Evolutionary conservation across 2,797 vertebrate genomes (phyloP), one percentile per base, ranked within the genome.

Genomic region (Lophotriccus pileatus): DNA sequence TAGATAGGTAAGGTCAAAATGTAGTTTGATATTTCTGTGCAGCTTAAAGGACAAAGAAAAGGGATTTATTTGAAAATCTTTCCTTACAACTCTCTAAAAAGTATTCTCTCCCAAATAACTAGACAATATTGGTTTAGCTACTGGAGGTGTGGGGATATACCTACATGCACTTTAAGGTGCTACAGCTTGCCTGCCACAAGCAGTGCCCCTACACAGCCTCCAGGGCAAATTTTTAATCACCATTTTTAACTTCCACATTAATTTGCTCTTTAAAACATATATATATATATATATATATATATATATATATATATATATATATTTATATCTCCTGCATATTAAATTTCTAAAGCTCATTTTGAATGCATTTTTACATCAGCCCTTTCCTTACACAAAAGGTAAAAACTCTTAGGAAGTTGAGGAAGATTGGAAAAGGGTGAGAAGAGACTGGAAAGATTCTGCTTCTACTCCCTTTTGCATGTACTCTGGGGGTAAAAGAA

Each of bases 1-100:
- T n/a, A 72, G 53, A 63, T 78, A 94, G 68, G 72, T 73, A 87
- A 79, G 86, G 69, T 94, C 75, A 94, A 95, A 94, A 90, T 32
- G 36, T 34, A 93, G 49, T 78, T 83, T 92, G 77, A 27, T 93
- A 90, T 74, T 93, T 87, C 47, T 62, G 46, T 37, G 67, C 59
- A 74, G 84, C 50, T 85, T 85, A 91, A 85, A 92, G 59, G 64
- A 93, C 74, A 92, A 94, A 79, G 46, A 55, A 83, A 87, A 83
- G 49, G 11, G 53, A 72, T 78, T 70, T 79, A 59, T 91, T 68
- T 44, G 36, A 93, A 62, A 84, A 50, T 25, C 72, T 84, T 37
- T 58, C 37, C 16, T 59, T 83, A 56, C 23, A 70, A n/a, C 69
- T 89, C 9, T 32, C n/a, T 53, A 24, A 17, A 25, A 59, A 41